These are phyloP conservation scores for Vombatus ursinus DNA, from an alignment of 2,113 vertebrate genomes.

Conservation along the genomic window DNA sequence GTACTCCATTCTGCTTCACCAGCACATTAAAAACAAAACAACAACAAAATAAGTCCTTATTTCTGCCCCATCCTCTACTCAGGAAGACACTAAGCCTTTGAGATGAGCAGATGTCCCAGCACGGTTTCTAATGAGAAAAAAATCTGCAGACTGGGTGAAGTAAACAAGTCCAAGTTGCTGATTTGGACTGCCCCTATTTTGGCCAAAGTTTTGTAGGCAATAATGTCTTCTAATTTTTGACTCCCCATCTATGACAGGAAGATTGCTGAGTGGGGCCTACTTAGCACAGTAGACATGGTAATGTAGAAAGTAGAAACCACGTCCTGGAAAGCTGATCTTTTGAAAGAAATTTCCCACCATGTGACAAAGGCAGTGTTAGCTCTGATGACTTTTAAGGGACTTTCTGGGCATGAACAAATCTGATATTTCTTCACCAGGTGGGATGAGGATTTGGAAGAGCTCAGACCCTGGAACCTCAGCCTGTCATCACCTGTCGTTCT, in stretches of 20 bases:
- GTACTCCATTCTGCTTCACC: slow-evolving; percentile 65
- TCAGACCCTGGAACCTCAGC: slow-evolving; percentile 48
- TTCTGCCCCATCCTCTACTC: slow-evolving; percentile 54
- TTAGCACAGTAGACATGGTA: slow-evolving; percentile 58
- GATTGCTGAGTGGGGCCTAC: slow-evolving; percentile 19
- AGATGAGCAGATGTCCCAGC: slow-evolving; percentile 56
- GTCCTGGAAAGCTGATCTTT: slow-evolving; percentile 63
- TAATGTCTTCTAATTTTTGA: slow-evolving; percentile 54
- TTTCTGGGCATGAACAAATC: slow-evolving; percentile 56
- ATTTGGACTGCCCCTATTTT: slow-evolving; percentile 38
- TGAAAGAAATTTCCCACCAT: slow-evolving; percentile 49
- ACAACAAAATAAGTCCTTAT: slow-evolving; percentile 27
- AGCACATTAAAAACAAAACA: slow-evolving; percentile 42
- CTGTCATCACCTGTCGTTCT: slow-evolving; percentile 35
- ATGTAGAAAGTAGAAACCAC: slow-evolving; percentile 59
- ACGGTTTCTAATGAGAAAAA: slow-evolving; percentile 44
- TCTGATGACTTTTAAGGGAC: slow-evolving; percentile 30
- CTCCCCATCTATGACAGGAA: slow-evolving; percentile 60
- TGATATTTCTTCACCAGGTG: slow-evolving; percentile 60
- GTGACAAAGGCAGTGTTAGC: slow-evolving; percentile 58
- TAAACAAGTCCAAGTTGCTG: slow-evolving; percentile 36
- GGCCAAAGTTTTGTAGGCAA: slow-evolving; percentile 51
- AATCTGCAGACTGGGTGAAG: slow-evolving; percentile 57
- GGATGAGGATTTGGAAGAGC: slow-evolving; percentile 54
- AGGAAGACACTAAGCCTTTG: slow-evolving; percentile 56